phyloP scores from a whole-genome alignment of 2,113 vertebrate genomes.

The Cottus gobio region DNA sequence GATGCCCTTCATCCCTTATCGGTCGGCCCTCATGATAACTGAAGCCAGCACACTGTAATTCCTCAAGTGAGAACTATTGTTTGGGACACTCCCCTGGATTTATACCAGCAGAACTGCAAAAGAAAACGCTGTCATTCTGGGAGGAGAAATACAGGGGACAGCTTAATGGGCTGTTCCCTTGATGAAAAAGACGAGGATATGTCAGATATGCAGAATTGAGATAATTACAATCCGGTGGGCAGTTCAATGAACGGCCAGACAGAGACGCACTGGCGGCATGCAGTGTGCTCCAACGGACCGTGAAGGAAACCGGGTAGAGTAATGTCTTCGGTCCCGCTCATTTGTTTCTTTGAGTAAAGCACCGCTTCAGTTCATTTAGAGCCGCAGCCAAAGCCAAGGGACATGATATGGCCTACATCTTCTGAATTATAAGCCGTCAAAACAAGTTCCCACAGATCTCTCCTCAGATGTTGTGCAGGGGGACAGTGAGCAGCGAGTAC shows the following conservation, averaged over 20 bases:
- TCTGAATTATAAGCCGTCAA: conserved; percentile 65
- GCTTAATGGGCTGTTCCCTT: conserved; percentile 19
- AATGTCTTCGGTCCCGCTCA: conserved; percentile 46
- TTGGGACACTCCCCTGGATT: conserved; percentile 19
- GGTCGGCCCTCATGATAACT: conserved; percentile 1
- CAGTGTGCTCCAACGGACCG: conserved; percentile 11
- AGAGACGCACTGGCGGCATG: background rate
- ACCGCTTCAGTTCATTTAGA: conserved; percentile 45
- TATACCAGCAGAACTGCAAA: background rate
- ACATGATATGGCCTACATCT: conserved; percentile 62
- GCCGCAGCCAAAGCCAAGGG: conserved; percentile 39
- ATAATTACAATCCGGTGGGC: conserved; percentile 16
- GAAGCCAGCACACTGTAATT: background rate
- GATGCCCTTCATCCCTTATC: background rate
- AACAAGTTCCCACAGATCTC: conserved; percentile 49
- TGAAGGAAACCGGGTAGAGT: conserved; percentile 49
- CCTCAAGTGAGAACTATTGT: conserved; percentile 1
- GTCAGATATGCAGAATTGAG: background rate
- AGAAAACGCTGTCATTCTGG: background rate
- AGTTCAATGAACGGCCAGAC: conserved; percentile 7
- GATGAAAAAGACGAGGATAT: conserved; percentile 25
- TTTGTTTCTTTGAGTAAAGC: conserved; percentile 55
- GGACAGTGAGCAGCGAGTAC: conserved; percentile 40
- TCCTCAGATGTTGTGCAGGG: conserved; percentile 43
- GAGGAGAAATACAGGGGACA: conserved; percentile 8